Evolutionary conservation across 2,113 vertebrate genomes (phyloP).

Genomic region (Silurus asotus): DNA sequence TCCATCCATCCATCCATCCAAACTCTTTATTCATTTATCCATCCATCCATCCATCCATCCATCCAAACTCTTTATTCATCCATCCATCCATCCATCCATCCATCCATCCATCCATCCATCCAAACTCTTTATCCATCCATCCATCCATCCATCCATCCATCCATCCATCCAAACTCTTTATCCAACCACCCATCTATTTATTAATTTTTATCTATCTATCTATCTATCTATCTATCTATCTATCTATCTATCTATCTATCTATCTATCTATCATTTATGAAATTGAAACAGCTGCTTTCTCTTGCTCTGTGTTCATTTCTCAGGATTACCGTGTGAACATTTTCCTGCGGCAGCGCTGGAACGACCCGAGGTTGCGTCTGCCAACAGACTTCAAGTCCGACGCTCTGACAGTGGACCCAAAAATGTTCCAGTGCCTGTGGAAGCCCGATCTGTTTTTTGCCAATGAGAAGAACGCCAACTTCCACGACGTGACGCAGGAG

Average conservation of each 20-base stretch:
- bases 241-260: not conserved
- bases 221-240: not conserved
- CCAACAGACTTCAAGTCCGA: slow-evolving; percentile 92
- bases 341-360: slow-evolving; percentile 95
- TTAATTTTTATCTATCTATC: not conserved
- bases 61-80: not conserved
- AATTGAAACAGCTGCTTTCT: not conserved
- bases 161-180: not conserved
- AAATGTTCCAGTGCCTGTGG: slow-evolving; percentile 98
- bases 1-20: not conserved
- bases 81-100: not conserved
- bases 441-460: slow-evolving; percentile 97
- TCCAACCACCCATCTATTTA: not conserved
- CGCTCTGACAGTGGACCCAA: slow-evolving; percentile 88
- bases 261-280: not conserved
- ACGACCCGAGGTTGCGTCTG: slow-evolving; percentile 89
- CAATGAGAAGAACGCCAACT: slow-evolving; percentile 97
- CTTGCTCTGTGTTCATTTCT: not conserved
- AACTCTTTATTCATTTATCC: not conserved
- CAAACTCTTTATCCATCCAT: too few relatives aligned
- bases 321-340: slow-evolving; percentile 98
- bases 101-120: not conserved
- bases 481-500: slow-evolving; percentile 96
- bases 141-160: not conserved
- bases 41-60: not conserved